Evolutionary conservation across 2,888 invertebrate genomes (phyloP).

Genomic region (Atrina japonica): DNA sequence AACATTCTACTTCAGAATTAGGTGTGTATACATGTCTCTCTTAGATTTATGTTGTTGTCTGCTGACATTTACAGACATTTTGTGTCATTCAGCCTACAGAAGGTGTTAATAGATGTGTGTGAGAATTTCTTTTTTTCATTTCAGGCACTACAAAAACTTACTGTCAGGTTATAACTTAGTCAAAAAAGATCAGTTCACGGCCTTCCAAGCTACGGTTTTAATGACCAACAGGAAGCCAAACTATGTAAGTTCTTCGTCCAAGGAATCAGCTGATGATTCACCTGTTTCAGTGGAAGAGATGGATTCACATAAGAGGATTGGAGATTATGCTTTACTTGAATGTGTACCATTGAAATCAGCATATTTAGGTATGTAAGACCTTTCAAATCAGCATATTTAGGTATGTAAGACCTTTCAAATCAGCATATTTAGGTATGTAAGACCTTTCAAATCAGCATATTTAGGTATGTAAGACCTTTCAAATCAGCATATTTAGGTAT

Average conservation of each 20-base stretch:
- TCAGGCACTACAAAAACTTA: conserved; percentile 64
- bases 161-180: conserved; percentile 66
- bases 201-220: conserved; percentile 56
- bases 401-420: too few relatives aligned
- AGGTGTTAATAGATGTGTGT: too few relatives aligned
- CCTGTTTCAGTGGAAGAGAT: conserved; percentile 8
- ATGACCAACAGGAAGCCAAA: conserved; percentile 74
- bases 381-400: too few relatives aligned
- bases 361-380: conserved; percentile 86
- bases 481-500: too few relatives aligned
- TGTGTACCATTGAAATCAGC: conserved; percentile 88
- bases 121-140: not conserved
- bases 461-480: conserved; percentile 84
- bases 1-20: conserved; percentile 56
- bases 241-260: conserved; percentile 42
- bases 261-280: conserved; percentile 37
- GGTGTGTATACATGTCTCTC: conserved; percentile 43
- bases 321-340: conserved; percentile 83
- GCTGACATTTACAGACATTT: too few relatives aligned
- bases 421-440: conserved; percentile 82
- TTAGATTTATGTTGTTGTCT: too few relatives aligned
- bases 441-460: conserved; percentile 88
- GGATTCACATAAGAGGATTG: conserved; percentile 23
- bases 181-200: conserved; percentile 52
- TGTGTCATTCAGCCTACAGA: too few relatives aligned